Conservation (phyloP, 1,140 invertebrate genomes). For the Bradysia coprophila region DNA sequence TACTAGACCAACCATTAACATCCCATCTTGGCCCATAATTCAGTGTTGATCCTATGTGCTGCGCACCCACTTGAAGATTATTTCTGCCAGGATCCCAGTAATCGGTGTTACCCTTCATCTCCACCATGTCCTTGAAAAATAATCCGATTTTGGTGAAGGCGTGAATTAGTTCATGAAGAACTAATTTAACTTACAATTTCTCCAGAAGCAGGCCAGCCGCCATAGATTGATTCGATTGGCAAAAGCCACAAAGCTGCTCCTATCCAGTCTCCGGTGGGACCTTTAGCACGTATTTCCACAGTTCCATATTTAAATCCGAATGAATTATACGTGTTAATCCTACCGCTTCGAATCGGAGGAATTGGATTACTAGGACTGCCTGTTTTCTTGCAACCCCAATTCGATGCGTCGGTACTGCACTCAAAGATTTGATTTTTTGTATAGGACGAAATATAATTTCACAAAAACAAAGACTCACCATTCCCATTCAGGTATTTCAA, state of each 20-base stretch:
- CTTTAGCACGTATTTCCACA: slow-evolving; percentile 43
- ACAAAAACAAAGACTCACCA: too few relatives aligned
- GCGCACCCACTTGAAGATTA: slow-evolving; percentile 33
- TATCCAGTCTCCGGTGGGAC: slow-evolving; percentile 53
- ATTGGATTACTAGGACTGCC: slow-evolving; percentile 26
- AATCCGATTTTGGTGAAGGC: slow-evolving; percentile 33
- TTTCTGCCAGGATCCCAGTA: slow-evolving; percentile 35
- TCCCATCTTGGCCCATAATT: slow-evolving; percentile 39
- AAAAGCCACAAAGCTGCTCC: too few relatives aligned
- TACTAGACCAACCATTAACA: too few relatives aligned
- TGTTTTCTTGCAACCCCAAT: slow-evolving; percentile 25
- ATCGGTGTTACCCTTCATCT: slow-evolving; percentile 33
- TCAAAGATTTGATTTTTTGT: too few relatives aligned
- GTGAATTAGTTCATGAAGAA: too few relatives aligned
- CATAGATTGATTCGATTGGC: too few relatives aligned
- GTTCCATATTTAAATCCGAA: slow-evolving; percentile 46
- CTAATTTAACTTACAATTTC: too few relatives aligned
- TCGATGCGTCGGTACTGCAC: too few relatives aligned
- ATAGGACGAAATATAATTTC: too few relatives aligned
- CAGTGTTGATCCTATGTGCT: slow-evolving; percentile 34
- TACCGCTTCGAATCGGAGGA: slow-evolving; percentile 42
- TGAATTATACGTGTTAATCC: slow-evolving; percentile 37
- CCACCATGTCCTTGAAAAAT: slow-evolving; percentile 32
- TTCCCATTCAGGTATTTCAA: slow-evolving; percentile 25
- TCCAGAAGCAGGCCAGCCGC: too few relatives aligned